Evolutionary conservation across 2,888 invertebrate species (phyloP), one percentile per base, ranked within the genome.

Genomic region (Pterobdella sp.): DNA sequence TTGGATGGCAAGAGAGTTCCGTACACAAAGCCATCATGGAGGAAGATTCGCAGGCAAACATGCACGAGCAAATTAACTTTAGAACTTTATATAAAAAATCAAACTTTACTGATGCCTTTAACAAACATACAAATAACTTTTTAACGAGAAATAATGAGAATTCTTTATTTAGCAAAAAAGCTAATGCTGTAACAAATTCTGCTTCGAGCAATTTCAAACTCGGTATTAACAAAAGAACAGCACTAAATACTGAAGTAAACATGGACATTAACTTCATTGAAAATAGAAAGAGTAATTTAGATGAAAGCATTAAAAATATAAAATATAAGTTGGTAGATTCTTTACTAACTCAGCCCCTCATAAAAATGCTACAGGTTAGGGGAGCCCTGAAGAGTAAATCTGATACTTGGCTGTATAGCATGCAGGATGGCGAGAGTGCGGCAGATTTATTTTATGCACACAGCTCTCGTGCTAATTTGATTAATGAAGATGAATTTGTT

Each of bases 351-450:
- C 60, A 56, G 60, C n/a, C 60, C 10, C 60, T 56, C 4, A 56
- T 56, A 56, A 56, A 56, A n/a, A 22, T 56, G 3, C n/a, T 56
- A 22, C 60, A n/a, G n/a, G 60, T 56, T 56, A 56, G 60, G n/a
- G 26, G 60, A 22, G 60, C n/a, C 3, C 26, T 56, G 60, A 7
- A n/a, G 26, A n/a, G n/a, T 3, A 56, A 56, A 56, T 3, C 4
- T 26, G n/a, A 22, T 56, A 26, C 60, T 4, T 56, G 60, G 60
- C 26, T 56, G 60, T 56, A 56, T 26, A 26, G n/a, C 60, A 56
- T 56, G 4, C n/a, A 56, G 26, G 60, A 56, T 7, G 60, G n/a
- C 3, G 10, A 14, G 60, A 26, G 26, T 4, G 60, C 4, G 26
- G 10, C n/a, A 3, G 60, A 56, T 4, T 14, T 4, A 26, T 18